Percentiles rank a stretch among this genome's conserved stretches.
phyloP scores from a whole-genome alignment of 2,113 vertebrate species.

The Mohoua ochrocephala region DNA sequence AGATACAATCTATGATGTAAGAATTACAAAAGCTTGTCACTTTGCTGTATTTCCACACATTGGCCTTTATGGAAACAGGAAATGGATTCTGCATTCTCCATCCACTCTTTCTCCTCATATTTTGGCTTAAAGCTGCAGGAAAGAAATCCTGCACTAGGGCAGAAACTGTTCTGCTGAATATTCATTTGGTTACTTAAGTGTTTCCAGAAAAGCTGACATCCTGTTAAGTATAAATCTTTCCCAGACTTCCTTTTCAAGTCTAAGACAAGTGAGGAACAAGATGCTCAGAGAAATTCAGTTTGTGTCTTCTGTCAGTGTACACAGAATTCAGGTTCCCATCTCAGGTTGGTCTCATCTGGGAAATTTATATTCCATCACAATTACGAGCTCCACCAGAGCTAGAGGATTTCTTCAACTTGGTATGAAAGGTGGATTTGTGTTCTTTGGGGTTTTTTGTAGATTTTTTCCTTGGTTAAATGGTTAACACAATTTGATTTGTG shows the following conservation, averaged over 20 bases:
- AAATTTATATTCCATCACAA: not conserved
- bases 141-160: not conserved
- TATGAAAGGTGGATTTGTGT: not conserved
- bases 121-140: not conserved
- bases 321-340: not conserved
- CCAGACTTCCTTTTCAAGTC: not conserved
- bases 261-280: not conserved
- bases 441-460: not conserved
- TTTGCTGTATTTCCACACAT: not conserved
- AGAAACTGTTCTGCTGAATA: not conserved
- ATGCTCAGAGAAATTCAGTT: not conserved
- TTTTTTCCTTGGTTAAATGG: not conserved
- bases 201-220: not conserved
- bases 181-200: not conserved
- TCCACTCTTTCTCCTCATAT: not conserved
- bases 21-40: not conserved
- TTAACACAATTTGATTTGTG: not conserved
- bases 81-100: not conserved
- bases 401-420: not conserved
- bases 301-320: not conserved
- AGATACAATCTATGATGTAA: not conserved
- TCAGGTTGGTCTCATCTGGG: not conserved
- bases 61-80: not conserved
- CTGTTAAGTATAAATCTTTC: not conserved
- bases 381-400: not conserved